phyloP scores from a whole-genome alignment of 2,888 invertebrate genomes.

The Cryptus viduatorius region DNA sequence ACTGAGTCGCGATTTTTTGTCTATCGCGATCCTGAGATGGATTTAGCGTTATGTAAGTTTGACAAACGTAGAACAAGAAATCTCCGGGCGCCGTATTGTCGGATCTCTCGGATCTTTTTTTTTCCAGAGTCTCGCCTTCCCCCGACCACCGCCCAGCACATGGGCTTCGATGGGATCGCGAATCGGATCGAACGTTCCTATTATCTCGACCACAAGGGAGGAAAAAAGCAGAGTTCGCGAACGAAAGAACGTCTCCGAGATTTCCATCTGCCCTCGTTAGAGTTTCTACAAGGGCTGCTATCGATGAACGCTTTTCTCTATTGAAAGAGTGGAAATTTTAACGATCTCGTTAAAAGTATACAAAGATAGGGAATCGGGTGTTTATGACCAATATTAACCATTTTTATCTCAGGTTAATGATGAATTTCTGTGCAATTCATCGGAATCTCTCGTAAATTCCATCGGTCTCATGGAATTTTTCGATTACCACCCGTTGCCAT shows the following conservation, averaged over 20 bases:
- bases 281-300: neutral
- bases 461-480: neutral
- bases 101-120: conserved; percentile 18
- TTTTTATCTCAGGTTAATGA: neutral
- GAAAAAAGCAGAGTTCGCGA: neutral
- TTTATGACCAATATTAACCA: neutral
- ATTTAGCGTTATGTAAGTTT: conserved; percentile 31
- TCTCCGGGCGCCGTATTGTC: conserved; percentile 52
- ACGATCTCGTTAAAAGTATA: conserved; percentile 9
- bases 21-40: conserved; percentile 2
- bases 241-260: conserved; percentile 13
- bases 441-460: neutral
- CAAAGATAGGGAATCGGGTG: neutral
- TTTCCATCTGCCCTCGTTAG: conserved; percentile 47
- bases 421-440: neutral
- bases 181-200: conserved; percentile 48
- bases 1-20: conserved; percentile 10
- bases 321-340: neutral
- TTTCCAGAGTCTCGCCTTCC: conserved; percentile 35
- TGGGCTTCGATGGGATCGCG: conserved; percentile 11
- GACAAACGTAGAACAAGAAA: conserved; percentile 45
- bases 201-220: conserved; percentile 29
- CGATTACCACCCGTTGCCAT: neutral
- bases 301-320: conserved; percentile 1
- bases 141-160: conserved; percentile 4